A percentile compares a stretch with the other conserved stretches of the same genome.
Evolutionary conservation across 2,888 invertebrate genomes (phyloP).

Genomic region (Deilephila porcellus): DNA sequence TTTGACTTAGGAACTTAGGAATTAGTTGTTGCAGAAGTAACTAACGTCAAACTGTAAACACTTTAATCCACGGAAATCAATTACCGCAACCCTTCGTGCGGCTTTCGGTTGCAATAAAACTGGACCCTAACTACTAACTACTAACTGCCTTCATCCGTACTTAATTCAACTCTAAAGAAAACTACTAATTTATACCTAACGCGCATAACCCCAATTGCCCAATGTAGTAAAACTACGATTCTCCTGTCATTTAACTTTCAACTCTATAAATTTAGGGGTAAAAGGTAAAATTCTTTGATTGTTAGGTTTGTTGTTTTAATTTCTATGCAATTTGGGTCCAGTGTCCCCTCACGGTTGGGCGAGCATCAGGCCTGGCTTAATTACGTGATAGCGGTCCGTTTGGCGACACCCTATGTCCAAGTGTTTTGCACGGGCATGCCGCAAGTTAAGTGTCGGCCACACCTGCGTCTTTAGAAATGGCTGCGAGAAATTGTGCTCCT

Average conservation of each 20-base stretch:
- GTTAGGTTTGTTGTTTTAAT: conserved; percentile 61
- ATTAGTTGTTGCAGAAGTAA: conserved; percentile 9
- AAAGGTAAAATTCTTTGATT: conserved; percentile 44
- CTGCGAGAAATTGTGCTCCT: neutral
- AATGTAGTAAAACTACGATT: conserved; percentile 44
- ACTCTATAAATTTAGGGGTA: conserved; percentile 38
- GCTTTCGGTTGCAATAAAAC: conserved; percentile 55
- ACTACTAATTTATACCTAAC: conserved; percentile 77
- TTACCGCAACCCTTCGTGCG: conserved; percentile 37
- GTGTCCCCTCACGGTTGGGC: conserved; percentile 74
- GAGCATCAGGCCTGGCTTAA: conserved; percentile 77
- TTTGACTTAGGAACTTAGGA: conserved; percentile 11
- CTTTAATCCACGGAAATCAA: conserved; percentile 35
- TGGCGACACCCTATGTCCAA: conserved; percentile 62
- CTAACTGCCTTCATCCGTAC: conserved; percentile 72
- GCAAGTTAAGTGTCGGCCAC: conserved; percentile 21
- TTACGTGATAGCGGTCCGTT: conserved; percentile 80
- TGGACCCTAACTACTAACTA: conserved; percentile 69
- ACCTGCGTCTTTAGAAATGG: neutral
- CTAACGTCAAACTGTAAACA: conserved; percentile 27
- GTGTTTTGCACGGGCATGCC: conserved; percentile 47
- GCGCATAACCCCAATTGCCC: conserved; percentile 77
- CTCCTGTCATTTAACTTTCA: conserved; percentile 34
- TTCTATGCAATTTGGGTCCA: conserved; percentile 63
- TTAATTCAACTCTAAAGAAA: conserved; percentile 76